Conservation (phyloP, 2,888 invertebrate species). For the Zaprionus obscuricornis region DNA sequence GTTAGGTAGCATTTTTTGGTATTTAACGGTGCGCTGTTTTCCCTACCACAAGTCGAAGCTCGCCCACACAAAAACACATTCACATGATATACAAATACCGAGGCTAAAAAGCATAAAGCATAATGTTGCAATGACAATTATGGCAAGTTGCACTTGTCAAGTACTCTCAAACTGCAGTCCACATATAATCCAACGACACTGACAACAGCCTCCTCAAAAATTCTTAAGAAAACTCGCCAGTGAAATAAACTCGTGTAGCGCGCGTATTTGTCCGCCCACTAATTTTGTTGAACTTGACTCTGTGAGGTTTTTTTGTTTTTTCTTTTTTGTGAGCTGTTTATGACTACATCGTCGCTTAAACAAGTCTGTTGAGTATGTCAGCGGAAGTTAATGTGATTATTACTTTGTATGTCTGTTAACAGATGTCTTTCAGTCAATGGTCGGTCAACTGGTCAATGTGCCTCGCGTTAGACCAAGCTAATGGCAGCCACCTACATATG, state of each 20-base stretch:
- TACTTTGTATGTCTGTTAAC: constrained; percentile 41
- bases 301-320: no score
- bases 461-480: constrained; percentile 12
- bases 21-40: no score
- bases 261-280: constrained; percentile 45
- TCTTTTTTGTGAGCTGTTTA: constrained; percentile 49
- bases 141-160: constrained; percentile 67
- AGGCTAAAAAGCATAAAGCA: no score
- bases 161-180: constrained; percentile 56
- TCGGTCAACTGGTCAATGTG: constrained; percentile 11
- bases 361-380: constrained; percentile 19
- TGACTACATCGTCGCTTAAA: constrained; percentile 21
- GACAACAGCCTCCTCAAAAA: constrained; percentile 24
- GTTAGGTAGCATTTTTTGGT: no score
- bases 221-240: constrained; percentile 47
- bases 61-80: no score
- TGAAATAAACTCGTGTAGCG: constrained; percentile 27
- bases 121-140: constrained; percentile 39
- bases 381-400: constrained; percentile 60
- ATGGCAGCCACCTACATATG: constrained; percentile 25
- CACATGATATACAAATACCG: no score
- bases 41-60: no score
- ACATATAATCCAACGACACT: constrained; percentile 33
- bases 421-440: constrained; percentile 15
- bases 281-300: constrained; percentile 64